Conservation (phyloP, 2,113 vertebrate genomes). For the Vulpes ferrilata region DNA sequence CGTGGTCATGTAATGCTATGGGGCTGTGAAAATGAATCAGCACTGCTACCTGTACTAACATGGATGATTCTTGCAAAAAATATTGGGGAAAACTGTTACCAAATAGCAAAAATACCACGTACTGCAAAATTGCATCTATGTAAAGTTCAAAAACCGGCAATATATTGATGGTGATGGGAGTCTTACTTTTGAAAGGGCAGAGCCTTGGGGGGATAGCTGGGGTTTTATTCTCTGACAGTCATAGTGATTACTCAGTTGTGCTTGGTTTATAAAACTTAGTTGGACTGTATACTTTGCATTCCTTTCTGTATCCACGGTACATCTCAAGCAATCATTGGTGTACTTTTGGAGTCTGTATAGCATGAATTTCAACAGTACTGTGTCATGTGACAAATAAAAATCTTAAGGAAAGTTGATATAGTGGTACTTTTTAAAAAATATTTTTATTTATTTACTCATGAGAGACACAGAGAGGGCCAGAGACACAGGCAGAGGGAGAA, state of each 20-base stretch:
- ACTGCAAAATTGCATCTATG: background rate
- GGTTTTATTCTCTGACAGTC: background rate
- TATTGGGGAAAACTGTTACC: background rate
- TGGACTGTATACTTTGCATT: background rate
- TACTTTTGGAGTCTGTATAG: background rate
- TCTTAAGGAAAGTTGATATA: constrained; percentile 3
- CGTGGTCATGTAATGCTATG: background rate
- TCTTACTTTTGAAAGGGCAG: background rate
- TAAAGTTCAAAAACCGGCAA: background rate
- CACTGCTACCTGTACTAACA: background rate
- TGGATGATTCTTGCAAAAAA: background rate
- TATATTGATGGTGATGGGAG: background rate
- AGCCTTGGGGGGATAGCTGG: background rate
- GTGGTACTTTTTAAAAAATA: background rate
- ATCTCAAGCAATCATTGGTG: background rate
- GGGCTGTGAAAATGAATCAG: background rate
- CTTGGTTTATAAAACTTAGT: background rate
- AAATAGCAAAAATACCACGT: background rate
- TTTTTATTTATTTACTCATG: too few species aligned
- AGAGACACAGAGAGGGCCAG: too few species aligned
- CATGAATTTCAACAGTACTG: background rate
- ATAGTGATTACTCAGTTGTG: background rate
- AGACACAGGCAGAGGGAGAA: too few species aligned
- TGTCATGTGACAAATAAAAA: background rate
- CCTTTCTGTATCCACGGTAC: background rate